These are phyloP conservation scores for Fratercula arctica DNA, from an alignment of 2,797 vertebrate species.

Conservation along the genomic window DNA sequence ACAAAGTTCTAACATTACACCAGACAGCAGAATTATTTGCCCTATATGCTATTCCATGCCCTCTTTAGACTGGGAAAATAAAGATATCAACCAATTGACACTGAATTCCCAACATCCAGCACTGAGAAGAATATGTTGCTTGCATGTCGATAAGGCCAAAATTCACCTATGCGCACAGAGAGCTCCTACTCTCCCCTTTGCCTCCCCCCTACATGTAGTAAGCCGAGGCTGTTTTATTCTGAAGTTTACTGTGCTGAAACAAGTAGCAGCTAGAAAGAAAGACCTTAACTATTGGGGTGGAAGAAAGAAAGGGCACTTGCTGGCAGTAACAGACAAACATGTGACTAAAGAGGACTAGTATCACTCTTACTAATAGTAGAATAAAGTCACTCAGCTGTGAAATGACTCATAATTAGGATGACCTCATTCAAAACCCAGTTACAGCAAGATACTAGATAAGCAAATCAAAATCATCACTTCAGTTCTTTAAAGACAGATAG, in stretches of 20 bases:
- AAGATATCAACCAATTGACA: not conserved
- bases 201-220: not conserved
- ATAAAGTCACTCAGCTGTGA: conserved; percentile 49
- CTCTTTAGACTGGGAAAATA: not conserved
- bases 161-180: not conserved
- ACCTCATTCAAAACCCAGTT: conserved; percentile 43
- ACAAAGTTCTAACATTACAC: not conserved
- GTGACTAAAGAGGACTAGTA: not conserved
- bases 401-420: conserved; percentile 54
- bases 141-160: not conserved
- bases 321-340: not conserved
- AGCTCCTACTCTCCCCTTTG: not conserved
- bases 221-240: not conserved
- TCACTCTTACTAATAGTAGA: conserved; percentile 15
- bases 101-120: not conserved
- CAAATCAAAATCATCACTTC: conserved; percentile 58
- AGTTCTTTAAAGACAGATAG: conserved; percentile 47
- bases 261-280: not conserved
- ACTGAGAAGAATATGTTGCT: not conserved
- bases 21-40: not conserved
- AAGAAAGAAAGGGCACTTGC: conserved; percentile 30
- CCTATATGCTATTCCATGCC: not conserved
- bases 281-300: not conserved
- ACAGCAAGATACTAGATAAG: conserved; percentile 25
- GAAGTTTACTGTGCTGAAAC: not conserved